These are phyloP conservation scores for Eretmochelys imbricata DNA, from an alignment of 2,113 vertebrate species.

Conservation along the genomic window DNA sequence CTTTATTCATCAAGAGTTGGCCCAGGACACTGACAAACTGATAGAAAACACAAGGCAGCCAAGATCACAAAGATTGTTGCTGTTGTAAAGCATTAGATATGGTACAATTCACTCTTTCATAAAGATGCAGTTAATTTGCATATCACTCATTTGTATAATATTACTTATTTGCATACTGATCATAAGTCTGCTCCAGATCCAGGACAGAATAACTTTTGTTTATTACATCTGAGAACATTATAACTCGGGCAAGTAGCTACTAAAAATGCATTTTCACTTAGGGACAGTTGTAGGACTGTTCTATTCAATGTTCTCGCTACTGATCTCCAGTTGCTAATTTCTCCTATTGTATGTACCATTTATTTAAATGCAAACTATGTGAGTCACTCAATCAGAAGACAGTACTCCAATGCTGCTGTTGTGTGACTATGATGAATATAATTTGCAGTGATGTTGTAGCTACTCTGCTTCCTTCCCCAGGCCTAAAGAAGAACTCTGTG, in stretches of 20 bases:
- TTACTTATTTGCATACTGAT: neutral
- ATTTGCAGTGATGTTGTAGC: neutral
- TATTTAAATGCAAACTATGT: neutral
- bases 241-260: neutral
- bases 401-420: neutral
- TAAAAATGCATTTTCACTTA: neutral
- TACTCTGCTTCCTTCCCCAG: neutral
- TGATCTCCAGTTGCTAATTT: neutral
- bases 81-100: fast-evolving
- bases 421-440: neutral
- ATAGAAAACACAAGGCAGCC: neutral
- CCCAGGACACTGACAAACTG: neutral
- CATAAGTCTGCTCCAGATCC: neutral
- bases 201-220: neutral
- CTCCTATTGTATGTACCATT: neutral
- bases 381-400: fast-evolving
- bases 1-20: conserved; percentile 3
- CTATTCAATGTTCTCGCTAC: neutral
- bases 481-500: neutral
- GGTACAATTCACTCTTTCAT: fast-evolving
- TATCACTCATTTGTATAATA: fast-evolving
- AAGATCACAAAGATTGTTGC: fast-evolving
- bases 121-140: fast-evolving
- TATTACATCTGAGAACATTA: neutral
- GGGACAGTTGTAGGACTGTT: neutral